phyloP scores from a whole-genome alignment of 1,140 invertebrate genomes.

The Papilio polytes region DNA sequence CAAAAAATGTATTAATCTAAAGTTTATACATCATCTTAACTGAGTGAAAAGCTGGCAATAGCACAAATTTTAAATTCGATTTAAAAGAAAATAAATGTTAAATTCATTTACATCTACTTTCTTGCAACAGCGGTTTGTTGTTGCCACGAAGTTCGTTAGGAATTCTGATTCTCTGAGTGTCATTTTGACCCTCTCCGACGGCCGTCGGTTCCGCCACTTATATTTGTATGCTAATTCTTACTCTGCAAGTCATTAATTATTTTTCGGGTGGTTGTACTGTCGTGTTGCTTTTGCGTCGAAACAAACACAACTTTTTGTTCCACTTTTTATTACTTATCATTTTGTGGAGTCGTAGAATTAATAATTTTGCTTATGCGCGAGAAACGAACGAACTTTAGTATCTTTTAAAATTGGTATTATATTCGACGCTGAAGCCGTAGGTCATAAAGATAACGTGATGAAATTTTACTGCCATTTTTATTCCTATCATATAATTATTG shows the following conservation, averaged over 20 bases:
- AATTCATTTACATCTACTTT: neutral
- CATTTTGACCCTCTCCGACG: slow-evolving; percentile 33
- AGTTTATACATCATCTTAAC: neutral
- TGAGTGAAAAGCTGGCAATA: neutral
- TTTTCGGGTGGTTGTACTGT: slow-evolving; percentile 8
- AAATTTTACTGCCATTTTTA: neutral
- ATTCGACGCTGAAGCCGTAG: neutral
- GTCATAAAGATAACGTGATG: neutral
- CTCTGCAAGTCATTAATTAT: slow-evolving; percentile 22
- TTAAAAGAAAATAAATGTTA: neutral
- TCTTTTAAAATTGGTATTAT: neutral
- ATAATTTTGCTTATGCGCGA: neutral
- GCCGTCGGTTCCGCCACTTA: slow-evolving; percentile 32
- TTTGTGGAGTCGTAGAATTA: neutral
- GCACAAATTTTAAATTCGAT: neutral
- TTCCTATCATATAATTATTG: neutral
- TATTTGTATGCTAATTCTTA: slow-evolving; percentile 38
- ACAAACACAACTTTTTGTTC: neutral
- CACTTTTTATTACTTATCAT: neutral
- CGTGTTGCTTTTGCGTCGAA: slow-evolving; percentile 3
- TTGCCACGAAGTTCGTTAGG: slow-evolving; percentile 23
- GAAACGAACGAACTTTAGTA: neutral
- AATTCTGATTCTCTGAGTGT: slow-evolving; percentile 33
- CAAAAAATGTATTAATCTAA: neutral
- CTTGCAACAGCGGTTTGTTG: slow-evolving; percentile 14